Percentiles rank a stretch among this genome's conserved stretches.
phyloP scores from a whole-genome alignment of 2,888 invertebrate genomes.

The Baccha elongata region DNA sequence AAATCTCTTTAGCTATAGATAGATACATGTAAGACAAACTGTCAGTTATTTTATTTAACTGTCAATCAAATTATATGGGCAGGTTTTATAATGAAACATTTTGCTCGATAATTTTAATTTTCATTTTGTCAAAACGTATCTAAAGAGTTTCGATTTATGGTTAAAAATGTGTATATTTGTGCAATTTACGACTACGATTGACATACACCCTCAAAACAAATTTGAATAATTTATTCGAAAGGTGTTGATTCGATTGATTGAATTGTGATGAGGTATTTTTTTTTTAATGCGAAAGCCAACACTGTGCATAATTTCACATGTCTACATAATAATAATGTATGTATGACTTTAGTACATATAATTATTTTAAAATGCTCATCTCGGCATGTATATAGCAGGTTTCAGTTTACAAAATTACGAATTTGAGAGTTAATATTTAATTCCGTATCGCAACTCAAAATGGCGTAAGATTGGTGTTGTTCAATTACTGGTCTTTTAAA shows the following conservation, averaged over 20 bases:
- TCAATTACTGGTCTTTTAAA: too few relatives aligned
- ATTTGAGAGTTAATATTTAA: too few relatives aligned
- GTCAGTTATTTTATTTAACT: slow-evolving; percentile 36
- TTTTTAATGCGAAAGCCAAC: neutral
- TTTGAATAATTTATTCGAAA: slow-evolving; percentile 66
- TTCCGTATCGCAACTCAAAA: too few relatives aligned
- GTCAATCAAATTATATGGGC: slow-evolving; percentile 41
- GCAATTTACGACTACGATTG: slow-evolving; percentile 35
- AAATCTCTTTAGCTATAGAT: slow-evolving; percentile 4
- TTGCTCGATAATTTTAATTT: slow-evolving; percentile 52
- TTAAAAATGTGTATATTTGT: neutral
- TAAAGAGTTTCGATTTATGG: slow-evolving; percentile 12
- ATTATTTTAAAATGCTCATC: too few relatives aligned
- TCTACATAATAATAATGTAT: too few relatives aligned
- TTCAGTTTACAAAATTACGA: too few relatives aligned
- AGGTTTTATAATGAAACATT: slow-evolving; percentile 39
- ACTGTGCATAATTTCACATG: slow-evolving; percentile 37
- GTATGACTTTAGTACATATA: too few relatives aligned
- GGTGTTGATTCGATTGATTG: slow-evolving; percentile 25
- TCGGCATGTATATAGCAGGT: too few relatives aligned
- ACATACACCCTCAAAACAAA: slow-evolving; percentile 43
- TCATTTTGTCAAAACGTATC: slow-evolving; percentile 36
- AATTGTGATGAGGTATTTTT: slow-evolving; percentile 17
- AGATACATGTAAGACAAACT: slow-evolving; percentile 44
- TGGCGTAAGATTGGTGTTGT: too few relatives aligned